A percentile compares a stretch with the other conserved stretches of the same genome.
Evolutionary conservation across 1,140 invertebrate genomes (phyloP).

Genomic region (Chironomus tepperi): DNA sequence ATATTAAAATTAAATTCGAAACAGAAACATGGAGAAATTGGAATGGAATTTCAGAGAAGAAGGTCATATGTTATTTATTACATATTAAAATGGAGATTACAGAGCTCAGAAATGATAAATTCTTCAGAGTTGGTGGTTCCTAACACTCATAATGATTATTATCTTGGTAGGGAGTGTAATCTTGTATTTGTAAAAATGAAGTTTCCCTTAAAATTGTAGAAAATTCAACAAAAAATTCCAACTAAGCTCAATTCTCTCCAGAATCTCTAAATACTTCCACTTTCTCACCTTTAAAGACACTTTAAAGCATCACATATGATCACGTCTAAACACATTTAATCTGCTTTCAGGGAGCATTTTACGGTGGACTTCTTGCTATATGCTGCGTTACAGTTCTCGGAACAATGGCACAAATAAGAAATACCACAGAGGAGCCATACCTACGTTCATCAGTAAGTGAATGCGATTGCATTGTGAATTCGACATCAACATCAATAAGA

Average conservation of each 20-base stretch:
- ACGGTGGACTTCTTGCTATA: slow-evolving; percentile 43
- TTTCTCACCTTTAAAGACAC: too few species aligned
- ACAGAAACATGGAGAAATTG: background rate
- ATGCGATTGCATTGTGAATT: slow-evolving; percentile 41
- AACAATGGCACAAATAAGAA: slow-evolving; percentile 42
- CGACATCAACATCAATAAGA: slow-evolving; percentile 29
- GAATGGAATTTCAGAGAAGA: background rate
- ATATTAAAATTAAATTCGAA: background rate
- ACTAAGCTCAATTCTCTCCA: too few species aligned
- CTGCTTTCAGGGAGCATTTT: slow-evolving; percentile 40
- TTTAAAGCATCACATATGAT: too few species aligned
- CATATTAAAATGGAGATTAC: too few species aligned
- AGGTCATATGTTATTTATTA: slow-evolving; percentile 7
- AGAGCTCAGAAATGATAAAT: too few species aligned
- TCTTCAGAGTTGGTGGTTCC: too few species aligned
- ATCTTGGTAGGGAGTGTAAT: too few species aligned
- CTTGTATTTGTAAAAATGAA: too few species aligned
- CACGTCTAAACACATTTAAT: too few species aligned
- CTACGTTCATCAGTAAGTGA: slow-evolving; percentile 40
- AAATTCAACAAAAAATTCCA: too few species aligned
- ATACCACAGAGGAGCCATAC: slow-evolving; percentile 38
- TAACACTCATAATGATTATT: too few species aligned
- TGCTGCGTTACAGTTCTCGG: slow-evolving; percentile 43
- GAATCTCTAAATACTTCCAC: background rate
- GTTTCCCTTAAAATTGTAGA: too few species aligned